Percentiles rank a stretch among this genome's conserved stretches.
These are phyloP conservation scores for Telmatherina bonti DNA, from an alignment of 2,797 vertebrate species.

Conservation along the genomic window DNA sequence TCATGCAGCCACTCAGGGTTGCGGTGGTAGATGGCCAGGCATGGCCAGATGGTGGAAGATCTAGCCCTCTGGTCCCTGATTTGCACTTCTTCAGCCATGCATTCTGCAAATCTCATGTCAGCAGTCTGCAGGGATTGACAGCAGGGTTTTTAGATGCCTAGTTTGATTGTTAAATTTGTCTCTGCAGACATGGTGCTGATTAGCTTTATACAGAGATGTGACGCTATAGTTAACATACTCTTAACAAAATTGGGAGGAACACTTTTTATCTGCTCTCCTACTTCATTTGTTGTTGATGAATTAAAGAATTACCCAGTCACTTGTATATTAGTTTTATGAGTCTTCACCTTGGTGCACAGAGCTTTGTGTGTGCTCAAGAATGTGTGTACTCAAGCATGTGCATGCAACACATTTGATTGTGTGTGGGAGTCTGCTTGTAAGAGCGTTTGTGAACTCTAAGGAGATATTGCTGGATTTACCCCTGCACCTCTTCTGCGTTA, in stretches of 20 bases:
- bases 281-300: slow-evolving; percentile 39
- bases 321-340: slow-evolving; percentile 16
- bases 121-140: slow-evolving; percentile 51
- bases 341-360: slow-evolving; percentile 3
- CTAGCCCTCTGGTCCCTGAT: slow-evolving; percentile 62
- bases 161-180: slow-evolving; percentile 47
- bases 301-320: slow-evolving; percentile 18
- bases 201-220: slow-evolving; percentile 45
- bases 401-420: slow-evolving; percentile 37
- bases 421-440: slow-evolving; percentile 57
- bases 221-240: slow-evolving; percentile 43
- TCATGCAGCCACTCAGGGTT: slow-evolving; percentile 71
- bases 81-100: slow-evolving; percentile 62
- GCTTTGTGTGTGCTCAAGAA: neutral
- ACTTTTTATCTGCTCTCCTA: neutral
- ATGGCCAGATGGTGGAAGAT: slow-evolving; percentile 78
- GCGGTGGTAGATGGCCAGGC: slow-evolving; percentile 65
- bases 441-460: slow-evolving; percentile 62
- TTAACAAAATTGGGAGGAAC: slow-evolving; percentile 17
- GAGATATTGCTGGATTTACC: slow-evolving; percentile 81
- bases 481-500: slow-evolving; percentile 70
- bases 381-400: neutral
- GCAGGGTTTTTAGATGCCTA: slow-evolving; percentile 53
- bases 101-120: slow-evolving; percentile 47
- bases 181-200: slow-evolving; percentile 36